These are phyloP conservation scores for Synergus japonicus DNA, from an alignment of 2,888 invertebrate species.

Conservation along the genomic window DNA sequence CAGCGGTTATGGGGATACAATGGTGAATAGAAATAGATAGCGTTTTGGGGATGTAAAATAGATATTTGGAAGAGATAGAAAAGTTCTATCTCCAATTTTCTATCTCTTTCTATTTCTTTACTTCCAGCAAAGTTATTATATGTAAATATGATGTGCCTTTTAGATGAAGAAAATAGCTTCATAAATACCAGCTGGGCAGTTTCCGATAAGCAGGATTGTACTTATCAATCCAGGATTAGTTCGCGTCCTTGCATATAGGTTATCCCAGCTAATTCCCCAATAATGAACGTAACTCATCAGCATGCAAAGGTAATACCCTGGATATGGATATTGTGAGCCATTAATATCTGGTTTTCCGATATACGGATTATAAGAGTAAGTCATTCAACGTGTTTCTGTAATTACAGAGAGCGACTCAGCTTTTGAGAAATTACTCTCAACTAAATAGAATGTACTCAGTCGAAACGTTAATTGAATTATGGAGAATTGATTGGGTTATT, in stretches of 20 bases:
- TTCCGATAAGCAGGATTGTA: slow-evolving; percentile 63
- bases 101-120: no score
- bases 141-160: neutral
- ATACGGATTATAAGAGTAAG: slow-evolving; percentile 55
- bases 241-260: slow-evolving; percentile 64
- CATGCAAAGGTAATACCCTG: slow-evolving; percentile 59
- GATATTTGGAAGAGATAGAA: no score
- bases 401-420: slow-evolving; percentile 16
- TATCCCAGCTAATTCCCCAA: slow-evolving; percentile 66
- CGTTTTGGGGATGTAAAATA: no score
- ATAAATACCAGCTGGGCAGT: slow-evolving; percentile 37
- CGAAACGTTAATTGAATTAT: neutral
- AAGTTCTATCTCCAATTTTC: no score
- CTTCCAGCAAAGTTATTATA: neutral
- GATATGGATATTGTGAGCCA: slow-evolving; percentile 54
- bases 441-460: neutral
- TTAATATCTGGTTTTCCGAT: slow-evolving; percentile 58
- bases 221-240: slow-evolving; percentile 71
- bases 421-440: slow-evolving; percentile 5
- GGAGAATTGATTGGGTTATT: neutral
- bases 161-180: slow-evolving; percentile 20
- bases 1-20: no score
- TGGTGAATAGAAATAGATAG: no score
- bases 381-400: slow-evolving; percentile 48
- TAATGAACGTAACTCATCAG: slow-evolving; percentile 70